A percentile compares a stretch with the other conserved stretches of the same genome.
phyloP scores from a whole-genome alignment of 2,113 vertebrate species.

The Bostrychus sinensis region DNA sequence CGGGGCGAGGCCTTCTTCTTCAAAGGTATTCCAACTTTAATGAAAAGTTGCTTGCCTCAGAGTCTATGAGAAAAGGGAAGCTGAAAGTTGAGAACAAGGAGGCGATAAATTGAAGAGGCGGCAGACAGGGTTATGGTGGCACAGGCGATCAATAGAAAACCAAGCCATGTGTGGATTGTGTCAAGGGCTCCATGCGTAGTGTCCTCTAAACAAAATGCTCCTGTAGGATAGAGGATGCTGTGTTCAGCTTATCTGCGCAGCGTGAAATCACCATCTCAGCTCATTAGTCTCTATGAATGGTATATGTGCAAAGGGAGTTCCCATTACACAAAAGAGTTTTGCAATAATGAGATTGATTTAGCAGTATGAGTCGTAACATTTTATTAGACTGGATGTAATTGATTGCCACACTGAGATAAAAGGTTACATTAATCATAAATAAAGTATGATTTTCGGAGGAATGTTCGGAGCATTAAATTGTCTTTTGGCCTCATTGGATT shows the following conservation, averaged over 20 bases:
- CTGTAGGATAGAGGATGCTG: slow-evolving; percentile 2
- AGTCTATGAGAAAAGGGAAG: slow-evolving; percentile 7
- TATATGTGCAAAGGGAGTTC: background rate
- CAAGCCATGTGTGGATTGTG: slow-evolving; percentile 38
- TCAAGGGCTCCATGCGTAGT: slow-evolving; percentile 18
- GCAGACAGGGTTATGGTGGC: slow-evolving; percentile 10
- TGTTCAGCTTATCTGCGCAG: slow-evolving; percentile 12
- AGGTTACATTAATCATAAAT: slow-evolving; percentile 2
- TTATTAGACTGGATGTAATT: background rate
- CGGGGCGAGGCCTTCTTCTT: slow-evolving; percentile 98
- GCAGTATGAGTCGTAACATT: background rate
- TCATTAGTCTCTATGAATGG: slow-evolving; percentile 1
- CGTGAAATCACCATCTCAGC: slow-evolving; percentile 14
- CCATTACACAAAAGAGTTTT: background rate
- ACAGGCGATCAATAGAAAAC: slow-evolving; percentile 40
- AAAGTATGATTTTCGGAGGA: background rate
- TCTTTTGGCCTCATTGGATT: background rate
- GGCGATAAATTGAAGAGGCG: slow-evolving; percentile 24
- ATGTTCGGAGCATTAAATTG: background rate
- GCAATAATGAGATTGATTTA: background rate
- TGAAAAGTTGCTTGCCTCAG: slow-evolving; percentile 6
- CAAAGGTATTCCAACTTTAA: slow-evolving; percentile 84
- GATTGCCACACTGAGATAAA: background rate
- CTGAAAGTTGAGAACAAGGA: slow-evolving; percentile 16
- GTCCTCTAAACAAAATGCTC: slow-evolving; percentile 31